Base-by-base conservation (phyloP, 2,797 vertebrate genomes). In the Muraenolepis orangiensis region DNA sequence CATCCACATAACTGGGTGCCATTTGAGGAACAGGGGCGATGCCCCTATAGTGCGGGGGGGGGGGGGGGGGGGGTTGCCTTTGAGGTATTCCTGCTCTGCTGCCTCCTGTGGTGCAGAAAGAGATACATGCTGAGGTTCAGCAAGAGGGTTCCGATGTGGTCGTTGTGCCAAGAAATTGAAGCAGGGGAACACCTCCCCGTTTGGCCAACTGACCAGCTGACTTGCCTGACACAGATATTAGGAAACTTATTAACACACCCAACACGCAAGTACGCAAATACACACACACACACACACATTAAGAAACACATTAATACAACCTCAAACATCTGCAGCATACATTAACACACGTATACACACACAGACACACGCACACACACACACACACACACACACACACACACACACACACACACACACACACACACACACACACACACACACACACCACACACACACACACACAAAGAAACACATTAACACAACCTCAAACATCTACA, bases 121-220 rank as follows among this genome's bases (percentile, higher is more conserved):
- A 71, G 61, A 72, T 78, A 77, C 70, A 46, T 80, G 75, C 80
- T 26, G 6, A 36, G 67, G 32, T 31, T 72, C 40, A 78, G 79
- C 70, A 82, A 73, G 77, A 61, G 72, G 51, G 74, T 71, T 46
- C 26, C 81, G 74, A 84, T 26, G 38, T 70, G 68, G 76, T 70
- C 77, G 78, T 81, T 79, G 73, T 30, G 71, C 40, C 7, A 61
- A 76, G 80, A 71, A 71, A 7, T 81, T 69, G 66, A 70, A 68
- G 26, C 57, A 82, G 76, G 70, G 30, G 80, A 78, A 67, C 64
- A 61, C 38, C 18, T 83, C 81, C 76, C 74, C 81, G 76, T 83
- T 81, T 78, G 78, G 79, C 72, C 51, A 85, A 67, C 46, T 66
- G 38, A 70, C 61, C 64, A 38, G 30, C 18, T 34, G 20, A 71